These are phyloP conservation scores for Orthonyx spaldingii DNA, from an alignment of 2,113 vertebrate species.

Conservation along the genomic window DNA sequence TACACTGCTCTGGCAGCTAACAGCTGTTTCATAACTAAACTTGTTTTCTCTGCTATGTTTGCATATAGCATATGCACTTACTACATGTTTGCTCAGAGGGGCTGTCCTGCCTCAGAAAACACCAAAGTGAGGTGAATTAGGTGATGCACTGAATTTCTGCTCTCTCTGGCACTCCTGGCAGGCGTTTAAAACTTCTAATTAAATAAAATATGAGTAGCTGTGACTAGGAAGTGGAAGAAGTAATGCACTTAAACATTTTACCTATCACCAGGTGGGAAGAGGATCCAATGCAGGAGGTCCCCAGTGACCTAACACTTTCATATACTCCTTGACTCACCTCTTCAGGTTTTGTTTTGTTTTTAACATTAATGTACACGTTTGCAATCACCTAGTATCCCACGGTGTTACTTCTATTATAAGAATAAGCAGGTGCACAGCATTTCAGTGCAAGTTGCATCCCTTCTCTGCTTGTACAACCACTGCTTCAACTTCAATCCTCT, in stretches of 20 bases:
- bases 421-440: not conserved
- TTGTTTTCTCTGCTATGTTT: not conserved
- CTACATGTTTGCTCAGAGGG: not conserved
- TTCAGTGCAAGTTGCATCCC: not conserved
- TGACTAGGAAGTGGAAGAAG: not conserved
- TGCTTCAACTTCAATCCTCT: not conserved
- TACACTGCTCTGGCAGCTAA: not conserved
- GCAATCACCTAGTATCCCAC: not conserved
- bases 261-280: not conserved
- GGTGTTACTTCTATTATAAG: not conserved
- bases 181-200: not conserved
- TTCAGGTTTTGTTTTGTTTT: not conserved
- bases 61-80: not conserved
- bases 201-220: not conserved
- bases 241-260: not conserved
- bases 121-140: not conserved
- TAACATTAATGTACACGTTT: not conserved
- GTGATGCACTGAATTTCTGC: not conserved
- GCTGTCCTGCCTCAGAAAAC: not conserved
- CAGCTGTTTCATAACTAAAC: not conserved
- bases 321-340: not conserved
- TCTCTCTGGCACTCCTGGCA: not conserved
- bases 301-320: not conserved
- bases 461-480: not conserved
- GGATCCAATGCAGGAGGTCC: not conserved